These are phyloP conservation scores for Dione vanillae DNA, from an alignment of 2,888 invertebrate genomes.

Conservation along the genomic window DNA sequence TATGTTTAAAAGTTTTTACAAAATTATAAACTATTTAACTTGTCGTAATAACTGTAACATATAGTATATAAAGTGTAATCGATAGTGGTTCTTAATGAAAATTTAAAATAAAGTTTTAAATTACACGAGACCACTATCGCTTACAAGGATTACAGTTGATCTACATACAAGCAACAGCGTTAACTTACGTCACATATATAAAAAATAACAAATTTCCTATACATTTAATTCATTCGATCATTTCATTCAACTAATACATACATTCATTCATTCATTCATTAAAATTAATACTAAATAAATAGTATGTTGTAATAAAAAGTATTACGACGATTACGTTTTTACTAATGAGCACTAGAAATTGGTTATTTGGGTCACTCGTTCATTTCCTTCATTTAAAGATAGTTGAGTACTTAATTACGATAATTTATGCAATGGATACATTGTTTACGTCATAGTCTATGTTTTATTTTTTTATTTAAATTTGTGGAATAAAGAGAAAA, in stretches of 20 bases:
- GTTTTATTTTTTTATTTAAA: conserved; percentile 10
- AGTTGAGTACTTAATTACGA: background rate
- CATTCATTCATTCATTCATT: conserved; percentile 23
- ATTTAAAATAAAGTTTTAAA: too few species aligned
- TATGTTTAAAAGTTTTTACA: too few species aligned
- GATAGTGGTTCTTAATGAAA: too few species aligned
- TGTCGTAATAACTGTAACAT: too few species aligned
- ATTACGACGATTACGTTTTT: conserved; percentile 11
- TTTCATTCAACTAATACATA: too few species aligned
- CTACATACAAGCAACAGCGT: background rate
- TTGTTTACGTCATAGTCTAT: background rate
- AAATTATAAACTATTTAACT: too few species aligned
- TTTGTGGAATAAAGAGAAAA: background rate
- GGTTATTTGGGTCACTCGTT: background rate
- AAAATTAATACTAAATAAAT: conserved; percentile 7
- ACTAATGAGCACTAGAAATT: conserved; percentile 11
- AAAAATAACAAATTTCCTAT: conserved; percentile 10
- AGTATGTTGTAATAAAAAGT: conserved; percentile 1
- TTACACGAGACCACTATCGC: too few species aligned
- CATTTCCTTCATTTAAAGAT: conserved; percentile 14
- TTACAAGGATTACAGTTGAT: too few species aligned
- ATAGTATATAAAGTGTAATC: too few species aligned
- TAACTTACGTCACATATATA: background rate
- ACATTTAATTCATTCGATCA: conserved; percentile 2
- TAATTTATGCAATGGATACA: too few species aligned